Base-by-base conservation (phyloP, 2,113 vertebrate genomes). In the Apeltes quadracus region DNA sequence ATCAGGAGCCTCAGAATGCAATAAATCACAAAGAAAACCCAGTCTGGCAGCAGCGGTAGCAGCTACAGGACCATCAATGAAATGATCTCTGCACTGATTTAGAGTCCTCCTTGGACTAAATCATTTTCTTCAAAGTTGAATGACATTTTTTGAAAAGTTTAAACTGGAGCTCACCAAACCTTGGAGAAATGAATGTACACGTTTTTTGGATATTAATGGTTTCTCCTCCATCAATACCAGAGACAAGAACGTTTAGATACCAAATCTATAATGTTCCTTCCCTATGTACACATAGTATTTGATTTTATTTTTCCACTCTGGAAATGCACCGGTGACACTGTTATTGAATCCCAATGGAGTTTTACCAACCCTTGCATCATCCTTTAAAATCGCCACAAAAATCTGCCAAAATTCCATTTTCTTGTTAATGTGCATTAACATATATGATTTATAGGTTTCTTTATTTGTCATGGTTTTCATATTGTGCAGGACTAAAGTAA, bases 1-100 rank as follows among this genome's bases (percentile, higher is more conserved):
- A 90, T 85, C 80, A 75, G 67, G 76, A 78, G 55, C 83, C 55
- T 82, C 71, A 80, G 58, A 76, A 75, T 75, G 76, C 55, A 20
- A 82, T 88, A 89, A 89, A 91, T 90, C 84, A 75, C 55, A 66
- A 72, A 68, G 65, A 57, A 65, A 22, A 55, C 55, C 27, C 56
- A 62, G 39, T 29, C 50, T 23, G 22, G 25, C 70, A 72, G 44
- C 48, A 67, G 61, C 27, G 23, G 29, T 12, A 68, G 61, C 22
- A 61, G 44, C 20, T 14, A 1, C 4, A 32, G 25, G 4, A 23
- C 34, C 53, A 51, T 39, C 22, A 39, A 18, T 15, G 10, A 58
- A 25, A 48, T 9, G 9, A 6, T 20, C 43, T 20, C 43, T 41
- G 1, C 53, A 34, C 44, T 70, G 29, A 48, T 32, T 54, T 61